Percentiles rank a stretch among this genome's conserved stretches.
Evolutionary conservation across 2,113 vertebrate species (phyloP).

Genomic region (Cephalopterus ornatus): DNA sequence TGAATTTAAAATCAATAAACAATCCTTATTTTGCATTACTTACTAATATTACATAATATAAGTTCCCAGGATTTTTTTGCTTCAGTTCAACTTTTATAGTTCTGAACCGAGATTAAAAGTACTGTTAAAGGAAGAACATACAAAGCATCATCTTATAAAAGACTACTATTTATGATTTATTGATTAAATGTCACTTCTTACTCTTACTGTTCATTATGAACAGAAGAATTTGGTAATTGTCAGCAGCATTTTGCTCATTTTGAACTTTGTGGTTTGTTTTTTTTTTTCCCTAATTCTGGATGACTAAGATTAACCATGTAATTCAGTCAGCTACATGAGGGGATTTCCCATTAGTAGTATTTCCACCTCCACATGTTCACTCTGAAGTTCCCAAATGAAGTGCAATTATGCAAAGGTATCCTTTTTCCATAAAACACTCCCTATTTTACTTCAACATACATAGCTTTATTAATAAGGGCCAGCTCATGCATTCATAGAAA

Average conservation of each 20-base stretch:
- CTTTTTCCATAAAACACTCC: not conserved
- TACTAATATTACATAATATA: not conserved
- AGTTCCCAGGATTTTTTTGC: not conserved
- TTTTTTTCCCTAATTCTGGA: not conserved
- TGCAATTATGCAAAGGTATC: not conserved
- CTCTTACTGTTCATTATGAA: not conserved
- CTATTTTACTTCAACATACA: not conserved
- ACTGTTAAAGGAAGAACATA: not conserved
- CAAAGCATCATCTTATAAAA: not conserved
- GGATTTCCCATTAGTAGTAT: not conserved
- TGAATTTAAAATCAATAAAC: not conserved
- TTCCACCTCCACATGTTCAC: not conserved
- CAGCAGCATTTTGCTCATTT: not conserved
- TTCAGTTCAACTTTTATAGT: not conserved
- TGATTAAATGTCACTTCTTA: not conserved
- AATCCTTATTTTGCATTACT: not conserved
- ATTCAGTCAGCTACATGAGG: not conserved
- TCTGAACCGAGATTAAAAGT: not conserved
- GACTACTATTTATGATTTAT: not conserved
- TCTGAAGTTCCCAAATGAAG: not conserved
- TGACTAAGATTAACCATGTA: not conserved
- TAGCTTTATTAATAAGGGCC: not conserved
- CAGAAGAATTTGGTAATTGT: not conserved
- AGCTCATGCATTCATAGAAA: not conserved
- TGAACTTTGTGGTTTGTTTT: not conserved